These are phyloP conservation scores for Zoanthus solanderi DNA, from an alignment of 92 coral and sea anemone genomes.

Conservation along the genomic window DNA sequence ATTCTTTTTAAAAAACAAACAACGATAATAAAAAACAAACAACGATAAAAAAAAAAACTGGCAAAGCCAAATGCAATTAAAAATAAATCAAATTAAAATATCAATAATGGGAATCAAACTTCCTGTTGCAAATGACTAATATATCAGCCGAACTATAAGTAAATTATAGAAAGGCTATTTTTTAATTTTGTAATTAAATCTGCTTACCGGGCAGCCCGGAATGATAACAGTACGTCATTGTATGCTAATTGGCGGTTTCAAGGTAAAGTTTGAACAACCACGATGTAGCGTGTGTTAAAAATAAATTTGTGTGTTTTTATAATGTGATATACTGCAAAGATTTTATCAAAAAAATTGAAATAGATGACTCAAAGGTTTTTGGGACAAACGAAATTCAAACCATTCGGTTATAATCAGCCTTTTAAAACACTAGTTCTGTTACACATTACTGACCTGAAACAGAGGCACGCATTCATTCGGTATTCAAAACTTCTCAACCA, in stretches of 20 bases:
- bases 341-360: neutral
- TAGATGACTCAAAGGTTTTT: neutral
- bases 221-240: neutral
- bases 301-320: neutral
- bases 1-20: neutral
- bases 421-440: too few relatives aligned
- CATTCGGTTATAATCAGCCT: too few relatives aligned
- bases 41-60: neutral
- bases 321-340: neutral
- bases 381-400: too few relatives aligned
- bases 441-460: too few relatives aligned
- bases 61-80: neutral
- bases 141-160: neutral
- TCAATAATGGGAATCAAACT: neutral
- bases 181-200: neutral
- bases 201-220: neutral
- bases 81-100: conserved; percentile 34
- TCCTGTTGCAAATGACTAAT: conserved; percentile 20
- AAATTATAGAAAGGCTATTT: neutral
- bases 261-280: neutral
- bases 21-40: conserved; percentile 3
- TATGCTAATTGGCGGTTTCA: neutral
- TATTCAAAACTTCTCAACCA: too few relatives aligned
- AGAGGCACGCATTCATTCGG: too few relatives aligned
- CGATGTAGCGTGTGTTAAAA: neutral